phyloP scores from a whole-genome alignment of 1,140 invertebrate genomes.

The Rhopalosiphum maidis region DNA sequence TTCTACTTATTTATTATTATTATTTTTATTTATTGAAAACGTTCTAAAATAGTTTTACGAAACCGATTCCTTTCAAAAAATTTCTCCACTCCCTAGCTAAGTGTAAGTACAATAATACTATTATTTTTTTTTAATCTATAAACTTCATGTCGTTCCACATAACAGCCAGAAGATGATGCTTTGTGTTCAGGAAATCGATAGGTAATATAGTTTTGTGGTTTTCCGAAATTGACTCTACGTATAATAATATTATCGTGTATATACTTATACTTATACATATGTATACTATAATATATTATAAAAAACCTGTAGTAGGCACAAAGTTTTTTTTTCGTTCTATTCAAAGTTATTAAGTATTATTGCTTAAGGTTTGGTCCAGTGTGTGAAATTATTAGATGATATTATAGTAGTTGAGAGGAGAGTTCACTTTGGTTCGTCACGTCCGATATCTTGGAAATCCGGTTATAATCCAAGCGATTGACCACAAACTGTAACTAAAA shows the following conservation, averaged over 20 bases:
- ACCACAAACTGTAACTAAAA: background rate
- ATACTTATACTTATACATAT: background rate
- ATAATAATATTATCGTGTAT: background rate
- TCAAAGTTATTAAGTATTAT: background rate
- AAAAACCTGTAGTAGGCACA: background rate
- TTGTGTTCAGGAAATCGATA: background rate
- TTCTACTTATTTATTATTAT: background rate
- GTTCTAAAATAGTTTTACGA: background rate
- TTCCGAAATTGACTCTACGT: background rate
- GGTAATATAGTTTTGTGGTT: conserved; percentile 19
- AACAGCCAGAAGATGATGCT: background rate
- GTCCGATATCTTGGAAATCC: conserved; percentile 38
- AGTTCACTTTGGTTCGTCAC: conserved; percentile 26
- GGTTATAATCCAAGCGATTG: background rate
- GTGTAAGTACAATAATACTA: background rate
- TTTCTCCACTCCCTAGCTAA: background rate
- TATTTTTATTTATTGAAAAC: conserved; percentile 8
- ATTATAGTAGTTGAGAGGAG: background rate
- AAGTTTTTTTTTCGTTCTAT: background rate
- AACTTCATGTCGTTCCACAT: background rate
- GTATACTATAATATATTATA: background rate
- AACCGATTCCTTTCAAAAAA: background rate
- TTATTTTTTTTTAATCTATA: background rate
- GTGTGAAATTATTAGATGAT: background rate
- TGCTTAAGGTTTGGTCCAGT: background rate